These are phyloP conservation scores for Drosophila pseudoobscura DNA, from an alignment of 1,140 invertebrate genomes.

Conservation along the genomic window DNA sequence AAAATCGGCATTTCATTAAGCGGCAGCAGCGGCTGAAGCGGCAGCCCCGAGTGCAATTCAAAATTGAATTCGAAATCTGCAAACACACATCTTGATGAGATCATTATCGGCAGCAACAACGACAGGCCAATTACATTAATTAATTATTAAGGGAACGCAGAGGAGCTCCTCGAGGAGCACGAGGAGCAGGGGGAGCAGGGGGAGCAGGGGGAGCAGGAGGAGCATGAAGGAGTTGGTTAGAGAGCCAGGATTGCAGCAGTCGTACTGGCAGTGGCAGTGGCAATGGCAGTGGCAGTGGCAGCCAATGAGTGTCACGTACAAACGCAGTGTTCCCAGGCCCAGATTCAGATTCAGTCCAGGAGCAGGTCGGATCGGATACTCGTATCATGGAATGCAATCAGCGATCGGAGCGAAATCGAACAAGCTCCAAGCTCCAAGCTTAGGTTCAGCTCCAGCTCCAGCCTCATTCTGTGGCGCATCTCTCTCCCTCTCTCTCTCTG, in stretches of 20 bases:
- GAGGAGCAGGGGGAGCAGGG: not conserved
- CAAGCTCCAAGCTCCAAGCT: slow-evolving; percentile 51
- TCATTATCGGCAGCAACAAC: slow-evolving; percentile 78
- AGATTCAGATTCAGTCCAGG: slow-evolving; percentile 19
- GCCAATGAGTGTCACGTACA: slow-evolving; percentile 72
- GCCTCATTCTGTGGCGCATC: slow-evolving; percentile 23
- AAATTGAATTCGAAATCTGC: slow-evolving; percentile 78
- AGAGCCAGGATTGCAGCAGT: slow-evolving; percentile 20
- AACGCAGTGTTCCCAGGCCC: slow-evolving; percentile 61
- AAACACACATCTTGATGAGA: slow-evolving; percentile 80
- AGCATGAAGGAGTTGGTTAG: not conserved
- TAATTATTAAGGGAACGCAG: slow-evolving; percentile 78
- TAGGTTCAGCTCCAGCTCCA: slow-evolving; percentile 36
- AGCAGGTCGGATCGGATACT: too few relatives aligned
- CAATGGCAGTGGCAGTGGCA: slow-evolving; percentile 1
- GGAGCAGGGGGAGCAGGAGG: not conserved
- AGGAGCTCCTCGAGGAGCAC: slow-evolving; percentile 5
- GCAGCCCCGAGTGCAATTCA: slow-evolving; percentile 55
- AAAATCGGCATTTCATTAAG: slow-evolving; percentile 43
- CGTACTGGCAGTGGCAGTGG: not conserved
- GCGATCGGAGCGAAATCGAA: slow-evolving; percentile 69
- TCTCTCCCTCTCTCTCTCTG: slow-evolving; percentile 13
- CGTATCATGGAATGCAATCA: slow-evolving; percentile 75
- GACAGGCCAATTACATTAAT: slow-evolving; percentile 83
- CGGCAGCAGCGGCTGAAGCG: not conserved